A percentile compares a stretch with the other conserved stretches of the same genome.
Conservation (phyloP, 2,113 vertebrate species). For the Sardina pilchardus region DNA sequence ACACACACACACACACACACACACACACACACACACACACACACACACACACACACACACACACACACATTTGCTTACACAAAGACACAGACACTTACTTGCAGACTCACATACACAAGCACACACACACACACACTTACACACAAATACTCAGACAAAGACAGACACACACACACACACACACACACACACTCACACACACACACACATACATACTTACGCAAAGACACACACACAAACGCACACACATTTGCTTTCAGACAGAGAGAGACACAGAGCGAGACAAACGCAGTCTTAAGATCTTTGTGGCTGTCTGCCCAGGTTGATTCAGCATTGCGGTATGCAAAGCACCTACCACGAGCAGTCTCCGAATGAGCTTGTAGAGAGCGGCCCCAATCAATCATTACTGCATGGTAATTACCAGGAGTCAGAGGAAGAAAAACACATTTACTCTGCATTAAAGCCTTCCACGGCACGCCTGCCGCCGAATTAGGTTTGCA, state of each 20-base stretch:
- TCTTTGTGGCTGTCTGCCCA: constrained; percentile 17
- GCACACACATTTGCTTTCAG: background rate
- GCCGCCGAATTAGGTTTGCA: background rate
- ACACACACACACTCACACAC: constrained; percentile 1
- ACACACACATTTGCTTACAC: background rate
- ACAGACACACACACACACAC: background rate
- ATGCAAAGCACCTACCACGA: background rate
- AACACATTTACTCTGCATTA: constrained; percentile 10
- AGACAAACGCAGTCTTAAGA: background rate
- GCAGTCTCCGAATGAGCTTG: background rate
- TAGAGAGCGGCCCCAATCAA: background rate
- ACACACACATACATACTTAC: background rate
- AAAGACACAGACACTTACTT: background rate
- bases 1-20: constrained; percentile 8
- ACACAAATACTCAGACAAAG: background rate
- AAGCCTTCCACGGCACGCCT: background rate
- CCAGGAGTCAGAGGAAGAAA: background rate
- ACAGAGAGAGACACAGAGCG: no score
- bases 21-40: no score
- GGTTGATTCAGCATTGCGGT: constrained; percentile 13
- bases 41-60: no score
- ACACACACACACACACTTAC: no score
- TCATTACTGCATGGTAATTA: constrained; percentile 26
- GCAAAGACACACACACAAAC: no score
- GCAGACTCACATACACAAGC: no score